phyloP scores from a whole-genome alignment of 2,888 invertebrate species.

The Epicampocera succincta region DNA sequence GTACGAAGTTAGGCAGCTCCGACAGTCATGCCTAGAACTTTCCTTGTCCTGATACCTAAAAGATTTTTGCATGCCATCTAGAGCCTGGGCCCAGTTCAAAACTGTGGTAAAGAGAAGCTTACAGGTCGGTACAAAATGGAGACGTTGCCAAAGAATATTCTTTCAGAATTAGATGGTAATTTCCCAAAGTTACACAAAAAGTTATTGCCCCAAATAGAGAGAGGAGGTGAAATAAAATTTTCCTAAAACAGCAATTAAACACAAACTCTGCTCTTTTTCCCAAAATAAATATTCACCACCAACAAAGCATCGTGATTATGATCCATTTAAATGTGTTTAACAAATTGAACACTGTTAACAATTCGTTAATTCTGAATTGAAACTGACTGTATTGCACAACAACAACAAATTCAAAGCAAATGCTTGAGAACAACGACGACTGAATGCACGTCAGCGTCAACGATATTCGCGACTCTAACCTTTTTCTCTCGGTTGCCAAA shows the following conservation, averaged over 20 bases:
- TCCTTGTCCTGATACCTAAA: too few relatives aligned
- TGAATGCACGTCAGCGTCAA: neutral
- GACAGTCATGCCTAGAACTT: too few relatives aligned
- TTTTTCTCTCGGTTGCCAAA: conserved; percentile 19
- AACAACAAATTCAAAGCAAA: neutral
- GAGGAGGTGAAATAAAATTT: neutral
- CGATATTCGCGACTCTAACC: conserved; percentile 41
- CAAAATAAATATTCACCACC: conserved; percentile 27
- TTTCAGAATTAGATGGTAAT: too few relatives aligned
- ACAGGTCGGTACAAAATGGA: too few relatives aligned
- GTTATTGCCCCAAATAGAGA: too few relatives aligned
- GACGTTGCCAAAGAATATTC: too few relatives aligned
- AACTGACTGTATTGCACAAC: neutral
- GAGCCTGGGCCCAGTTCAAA: too few relatives aligned
- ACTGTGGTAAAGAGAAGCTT: too few relatives aligned
- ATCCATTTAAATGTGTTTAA: conserved; percentile 62
- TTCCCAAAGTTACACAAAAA: too few relatives aligned
- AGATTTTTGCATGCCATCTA: too few relatives aligned
- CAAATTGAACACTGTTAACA: conserved; percentile 65
- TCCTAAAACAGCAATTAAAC: neutral
- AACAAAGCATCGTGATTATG: conserved; percentile 64
- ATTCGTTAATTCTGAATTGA: conserved; percentile 50
- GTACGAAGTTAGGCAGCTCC: too few relatives aligned
- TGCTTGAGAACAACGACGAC: conserved; percentile 3
- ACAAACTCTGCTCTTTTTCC: neutral